These are phyloP conservation scores for Balaeniceps rex DNA, from an alignment of 2,113 vertebrate genomes.

Conservation along the genomic window DNA sequence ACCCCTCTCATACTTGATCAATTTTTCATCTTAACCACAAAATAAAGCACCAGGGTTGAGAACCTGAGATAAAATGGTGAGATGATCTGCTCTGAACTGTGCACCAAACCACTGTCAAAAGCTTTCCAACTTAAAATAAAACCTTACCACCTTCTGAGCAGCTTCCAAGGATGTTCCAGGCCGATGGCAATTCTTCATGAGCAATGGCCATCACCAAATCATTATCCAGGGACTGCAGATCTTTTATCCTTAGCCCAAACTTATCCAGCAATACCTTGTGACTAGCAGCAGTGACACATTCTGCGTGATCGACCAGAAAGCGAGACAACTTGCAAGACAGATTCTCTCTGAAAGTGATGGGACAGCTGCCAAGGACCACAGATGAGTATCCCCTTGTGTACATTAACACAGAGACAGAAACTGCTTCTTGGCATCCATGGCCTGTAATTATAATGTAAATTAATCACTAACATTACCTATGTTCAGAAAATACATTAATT, in stretches of 20 bases:
- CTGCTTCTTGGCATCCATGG: constrained; percentile 76
- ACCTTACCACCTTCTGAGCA: constrained; percentile 60
- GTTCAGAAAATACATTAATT: neutral
- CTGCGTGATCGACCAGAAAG: constrained; percentile 69
- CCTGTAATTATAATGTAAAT: constrained; percentile 57
- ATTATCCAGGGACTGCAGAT: constrained; percentile 71
- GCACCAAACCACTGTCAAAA: neutral
- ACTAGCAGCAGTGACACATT: constrained; percentile 65
- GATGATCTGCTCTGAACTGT: neutral
- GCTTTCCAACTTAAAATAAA: neutral
- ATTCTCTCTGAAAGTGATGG: constrained; percentile 75
- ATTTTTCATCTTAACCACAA: neutral
- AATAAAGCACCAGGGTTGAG: neutral
- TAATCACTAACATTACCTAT: neutral
- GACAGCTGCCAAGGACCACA: constrained; percentile 64
- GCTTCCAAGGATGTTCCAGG: constrained; percentile 75
- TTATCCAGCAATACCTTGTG: constrained; percentile 74
- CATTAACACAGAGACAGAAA: constrained; percentile 75
- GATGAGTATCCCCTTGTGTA: constrained; percentile 59
- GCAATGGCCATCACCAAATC: constrained; percentile 76
- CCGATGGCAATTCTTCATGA: constrained; percentile 73
- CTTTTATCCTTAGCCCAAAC: constrained; percentile 63
- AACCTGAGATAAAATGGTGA: neutral
- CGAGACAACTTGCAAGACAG: constrained; percentile 75
- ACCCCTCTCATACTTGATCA: neutral